These are phyloP conservation scores for Acleris sparsana DNA, from an alignment of 2,888 invertebrate genomes.

Conservation along the genomic window DNA sequence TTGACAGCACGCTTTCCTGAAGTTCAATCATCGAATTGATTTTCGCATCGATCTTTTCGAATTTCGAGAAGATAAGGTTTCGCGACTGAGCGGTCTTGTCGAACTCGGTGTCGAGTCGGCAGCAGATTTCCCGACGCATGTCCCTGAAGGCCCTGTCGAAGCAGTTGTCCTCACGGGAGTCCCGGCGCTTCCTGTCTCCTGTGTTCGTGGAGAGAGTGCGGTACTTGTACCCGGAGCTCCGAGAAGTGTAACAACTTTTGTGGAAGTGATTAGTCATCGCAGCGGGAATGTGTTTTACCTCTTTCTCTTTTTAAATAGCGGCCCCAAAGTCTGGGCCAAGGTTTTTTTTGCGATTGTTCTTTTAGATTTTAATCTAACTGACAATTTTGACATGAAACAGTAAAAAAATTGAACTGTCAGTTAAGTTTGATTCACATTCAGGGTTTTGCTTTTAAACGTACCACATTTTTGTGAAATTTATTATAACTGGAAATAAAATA, in stretches of 20 bases:
- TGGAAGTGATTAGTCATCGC: conserved; percentile 47
- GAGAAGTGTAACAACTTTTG: conserved; percentile 66
- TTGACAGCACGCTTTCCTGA: conserved; percentile 51
- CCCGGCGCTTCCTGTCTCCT: conserved; percentile 52
- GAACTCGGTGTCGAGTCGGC: conserved; percentile 57
- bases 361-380: not conserved
- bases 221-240: conserved; percentile 70
- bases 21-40: conserved; percentile 63
- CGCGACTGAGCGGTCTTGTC: conserved; percentile 52
- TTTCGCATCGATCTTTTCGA: conserved; percentile 60
- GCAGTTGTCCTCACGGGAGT: conserved; percentile 49
- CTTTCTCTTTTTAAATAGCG: no score
- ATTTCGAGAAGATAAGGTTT: conserved; percentile 54
- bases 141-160: conserved; percentile 64
- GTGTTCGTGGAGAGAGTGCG: conserved; percentile 72
- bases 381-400: not conserved
- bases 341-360: no score
- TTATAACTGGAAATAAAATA: no score
- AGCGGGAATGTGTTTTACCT: no score
- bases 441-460: no score
- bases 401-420: not conserved
- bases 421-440: not conserved
- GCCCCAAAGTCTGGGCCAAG: no score
- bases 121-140: conserved; percentile 56
- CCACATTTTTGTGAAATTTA: no score